Base-by-base conservation (phyloP, 2,888 invertebrate genomes). In the Scaeva pyrastri region DNA sequence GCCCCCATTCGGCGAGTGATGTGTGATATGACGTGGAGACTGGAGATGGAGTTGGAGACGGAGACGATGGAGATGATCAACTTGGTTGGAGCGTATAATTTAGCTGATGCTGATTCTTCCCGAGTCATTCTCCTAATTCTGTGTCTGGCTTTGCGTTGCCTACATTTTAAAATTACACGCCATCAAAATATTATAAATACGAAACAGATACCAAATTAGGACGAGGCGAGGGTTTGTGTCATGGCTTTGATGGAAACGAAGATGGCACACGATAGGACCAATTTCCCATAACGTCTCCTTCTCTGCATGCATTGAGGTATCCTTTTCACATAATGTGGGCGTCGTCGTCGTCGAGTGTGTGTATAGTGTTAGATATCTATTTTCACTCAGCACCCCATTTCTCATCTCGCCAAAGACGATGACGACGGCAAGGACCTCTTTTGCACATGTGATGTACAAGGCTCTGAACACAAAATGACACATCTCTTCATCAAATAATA, bases 401-500 rank as follows among this genome's bases (percentile, higher is more conserved):
- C 11, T 68, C 52, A 50, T 62, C 62, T 41, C 8, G 73, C 21
- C 68, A 45, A 45, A n/a, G 45, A 84, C 39, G 73, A 43, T 55
- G 52, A 19, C n/a, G 45, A 86, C 74, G 77, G 77, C 77, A 78
- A 74, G 71, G 62, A 82, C 50, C 70, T 78, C 82, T 82, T 60
- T 11, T 50, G 39, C 68, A 68, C 77, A 58, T 56, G 70, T 73
- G 73, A 74, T 74, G 41, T 64, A 81, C 82, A 55, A 48, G 72
- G 56, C 56, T 76, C 62, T 72, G 31, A 78, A 86, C 82, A 71
- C 39, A 73, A 86, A 86, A 86, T 86, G 86, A 86, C 86, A 86
- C 82, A 82, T 82, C 81, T 81, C 86, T 82, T 86, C 82, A 77
- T 86, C 86, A 86, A 86, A 86, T 81, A 86, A 81, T 86, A 50